A percentile compares a stretch with the other conserved stretches of the same genome.
Evolutionary conservation across 2,797 vertebrate genomes (phyloP).

Genomic region (Tympanoctomys barrerae): DNA sequence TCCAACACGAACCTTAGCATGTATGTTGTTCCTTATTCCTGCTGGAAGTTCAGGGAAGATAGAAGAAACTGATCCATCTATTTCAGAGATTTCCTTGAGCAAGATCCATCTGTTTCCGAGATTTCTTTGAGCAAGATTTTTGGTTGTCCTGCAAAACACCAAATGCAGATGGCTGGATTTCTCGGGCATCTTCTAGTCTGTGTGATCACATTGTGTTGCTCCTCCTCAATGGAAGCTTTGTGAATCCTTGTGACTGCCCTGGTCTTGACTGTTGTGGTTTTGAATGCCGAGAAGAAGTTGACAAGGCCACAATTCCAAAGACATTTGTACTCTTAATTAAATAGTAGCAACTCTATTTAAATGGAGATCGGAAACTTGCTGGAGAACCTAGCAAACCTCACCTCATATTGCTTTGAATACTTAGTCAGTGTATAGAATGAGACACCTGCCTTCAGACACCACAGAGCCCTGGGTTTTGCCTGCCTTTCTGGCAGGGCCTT

Average conservation of each 20-base stretch:
- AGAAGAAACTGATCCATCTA: neutral
- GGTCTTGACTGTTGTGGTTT: constrained; percentile 39
- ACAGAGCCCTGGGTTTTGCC: neutral
- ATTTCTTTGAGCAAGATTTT: constrained; percentile 40
- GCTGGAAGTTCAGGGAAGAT: constrained; percentile 27
- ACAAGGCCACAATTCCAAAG: neutral
- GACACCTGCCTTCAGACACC: neutral
- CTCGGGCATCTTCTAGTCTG: constrained; percentile 36
- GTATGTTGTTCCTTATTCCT: neutral
- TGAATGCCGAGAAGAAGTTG: neutral
- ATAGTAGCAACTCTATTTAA: neutral
- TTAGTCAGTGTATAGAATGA: neutral
- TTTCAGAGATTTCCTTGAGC: constrained; percentile 41
- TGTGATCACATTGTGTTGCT: constrained; percentile 15
- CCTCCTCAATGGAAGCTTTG: neutral
- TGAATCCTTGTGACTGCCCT: neutral
- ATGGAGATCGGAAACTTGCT: neutral
- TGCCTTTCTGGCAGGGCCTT: neutral
- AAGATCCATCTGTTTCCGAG: neutral
- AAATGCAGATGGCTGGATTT: neutral
- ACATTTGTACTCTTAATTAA: constrained; percentile 24
- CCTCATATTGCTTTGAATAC: neutral
- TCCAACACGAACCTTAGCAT: neutral
- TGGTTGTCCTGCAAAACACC: constrained; percentile 49
- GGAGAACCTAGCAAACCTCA: constrained; percentile 1